These are phyloP conservation scores for Galerucella nymphaeae DNA, from an alignment of 2,888 invertebrate species.

Conservation along the genomic window DNA sequence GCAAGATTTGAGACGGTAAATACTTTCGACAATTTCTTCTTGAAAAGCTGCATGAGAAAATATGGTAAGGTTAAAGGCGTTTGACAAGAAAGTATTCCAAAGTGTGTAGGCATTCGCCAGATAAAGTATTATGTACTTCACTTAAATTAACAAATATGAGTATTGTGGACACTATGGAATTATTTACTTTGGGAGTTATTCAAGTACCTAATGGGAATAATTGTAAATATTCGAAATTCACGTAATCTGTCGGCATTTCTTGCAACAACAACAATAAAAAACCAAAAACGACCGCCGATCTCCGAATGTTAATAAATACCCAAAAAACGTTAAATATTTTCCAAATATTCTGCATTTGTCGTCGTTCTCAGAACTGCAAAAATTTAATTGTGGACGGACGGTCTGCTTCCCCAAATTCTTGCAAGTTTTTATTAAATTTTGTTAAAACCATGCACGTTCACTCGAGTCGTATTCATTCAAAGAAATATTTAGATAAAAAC, in stretches of 20 bases:
- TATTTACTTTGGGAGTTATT: too few species aligned
- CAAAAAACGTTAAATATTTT: slow-evolving; percentile 44
- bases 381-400: slow-evolving; percentile 55
- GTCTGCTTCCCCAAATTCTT: slow-evolving; percentile 53
- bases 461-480: slow-evolving; percentile 56
- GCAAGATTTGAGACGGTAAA: too few species aligned
- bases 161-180: too few species aligned
- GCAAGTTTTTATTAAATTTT: slow-evolving; percentile 59
- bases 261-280: slow-evolving; percentile 9
- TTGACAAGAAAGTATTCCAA: too few species aligned
- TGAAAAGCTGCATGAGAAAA: too few species aligned
- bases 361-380: slow-evolving; percentile 53
- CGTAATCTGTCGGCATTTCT: background rate
- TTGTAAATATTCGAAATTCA: slow-evolving; percentile 10
- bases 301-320: slow-evolving; percentile 33
- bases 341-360: slow-evolving; percentile 40
- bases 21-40: too few species aligned
- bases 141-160: background rate
- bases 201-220: background rate
- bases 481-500: slow-evolving; percentile 61
- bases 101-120: background rate
- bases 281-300: slow-evolving; percentile 12
- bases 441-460: slow-evolving; percentile 57
- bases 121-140: background rate
- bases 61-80: too few species aligned